Conservation (phyloP, 2,797 vertebrate species). For the Falco novaeseelandiae region DNA sequence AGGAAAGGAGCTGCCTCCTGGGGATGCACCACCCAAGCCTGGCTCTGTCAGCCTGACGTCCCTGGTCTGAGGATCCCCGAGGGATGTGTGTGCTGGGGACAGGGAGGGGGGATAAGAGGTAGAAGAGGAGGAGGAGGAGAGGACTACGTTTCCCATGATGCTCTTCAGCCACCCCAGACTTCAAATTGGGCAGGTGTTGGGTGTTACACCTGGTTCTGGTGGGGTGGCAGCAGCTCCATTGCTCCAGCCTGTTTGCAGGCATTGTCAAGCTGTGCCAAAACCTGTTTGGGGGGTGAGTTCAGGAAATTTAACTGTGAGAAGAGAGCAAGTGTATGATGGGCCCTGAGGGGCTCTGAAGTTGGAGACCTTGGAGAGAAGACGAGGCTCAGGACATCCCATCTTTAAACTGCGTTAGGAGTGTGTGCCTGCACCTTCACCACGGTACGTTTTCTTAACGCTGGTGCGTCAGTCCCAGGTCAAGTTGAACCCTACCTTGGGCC, state of each 20-base stretch:
- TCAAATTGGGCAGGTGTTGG: neutral
- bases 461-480: neutral
- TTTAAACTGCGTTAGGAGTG: neutral
- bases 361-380: neutral
- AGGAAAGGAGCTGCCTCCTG: neutral
- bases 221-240: neutral
- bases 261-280: neutral
- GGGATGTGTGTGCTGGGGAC: neutral
- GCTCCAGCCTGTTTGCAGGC: neutral
- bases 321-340: no score
- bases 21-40: neutral
- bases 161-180: neutral
- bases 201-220: neutral
- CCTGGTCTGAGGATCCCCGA: neutral
- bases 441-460: neutral
- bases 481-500: neutral
- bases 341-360: neutral
- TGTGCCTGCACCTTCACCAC: fast-evolving
- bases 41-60: fast-evolving
- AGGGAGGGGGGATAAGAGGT: neutral
- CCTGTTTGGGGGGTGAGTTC: neutral
- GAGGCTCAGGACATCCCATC: neutral
- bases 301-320: neutral
- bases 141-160: neutral
- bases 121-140: neutral